Percentiles rank a stretch among this genome's conserved stretches.
These are phyloP conservation scores for Tinea pellionella DNA, from an alignment of 2,888 invertebrate species.

Conservation along the genomic window DNA sequence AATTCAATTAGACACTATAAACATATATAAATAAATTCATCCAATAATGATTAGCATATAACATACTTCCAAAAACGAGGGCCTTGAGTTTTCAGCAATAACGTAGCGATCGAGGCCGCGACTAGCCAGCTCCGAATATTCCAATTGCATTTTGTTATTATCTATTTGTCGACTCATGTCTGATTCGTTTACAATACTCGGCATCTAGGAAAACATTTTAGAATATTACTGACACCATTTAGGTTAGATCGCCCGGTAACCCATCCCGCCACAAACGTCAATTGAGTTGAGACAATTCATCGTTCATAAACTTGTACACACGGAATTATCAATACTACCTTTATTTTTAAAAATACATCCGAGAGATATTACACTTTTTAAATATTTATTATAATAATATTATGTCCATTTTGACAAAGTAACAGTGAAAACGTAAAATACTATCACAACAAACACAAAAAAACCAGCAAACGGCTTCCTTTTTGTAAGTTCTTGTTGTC, in stretches of 20 bases:
- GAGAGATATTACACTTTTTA: too few relatives aligned
- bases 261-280: not conserved
- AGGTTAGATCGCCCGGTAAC: constrained; percentile 2
- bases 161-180: constrained; percentile 39
- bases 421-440: too few relatives aligned
- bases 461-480: too few relatives aligned
- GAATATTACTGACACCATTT: not conserved
- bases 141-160: constrained; percentile 64
- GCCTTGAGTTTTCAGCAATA: constrained; percentile 75
- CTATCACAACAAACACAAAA: too few relatives aligned
- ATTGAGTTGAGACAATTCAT: not conserved
- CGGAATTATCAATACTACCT: not conserved
- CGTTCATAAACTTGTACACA: not conserved
- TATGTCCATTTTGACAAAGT: too few relatives aligned
- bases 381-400: too few relatives aligned
- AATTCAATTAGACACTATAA: not conserved
- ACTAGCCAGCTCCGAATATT: constrained; percentile 81
- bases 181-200: constrained; percentile 43
- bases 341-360: not conserved
- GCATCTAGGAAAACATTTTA: constrained; percentile 44
- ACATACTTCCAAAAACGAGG: constrained; percentile 74
- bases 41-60: not conserved
- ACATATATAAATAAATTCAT: not conserved
- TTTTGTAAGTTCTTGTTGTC: too few relatives aligned
- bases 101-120: constrained; percentile 83